Evolutionary conservation across 2,888 invertebrate species (phyloP).

Genomic region (Andricus curvator): DNA sequence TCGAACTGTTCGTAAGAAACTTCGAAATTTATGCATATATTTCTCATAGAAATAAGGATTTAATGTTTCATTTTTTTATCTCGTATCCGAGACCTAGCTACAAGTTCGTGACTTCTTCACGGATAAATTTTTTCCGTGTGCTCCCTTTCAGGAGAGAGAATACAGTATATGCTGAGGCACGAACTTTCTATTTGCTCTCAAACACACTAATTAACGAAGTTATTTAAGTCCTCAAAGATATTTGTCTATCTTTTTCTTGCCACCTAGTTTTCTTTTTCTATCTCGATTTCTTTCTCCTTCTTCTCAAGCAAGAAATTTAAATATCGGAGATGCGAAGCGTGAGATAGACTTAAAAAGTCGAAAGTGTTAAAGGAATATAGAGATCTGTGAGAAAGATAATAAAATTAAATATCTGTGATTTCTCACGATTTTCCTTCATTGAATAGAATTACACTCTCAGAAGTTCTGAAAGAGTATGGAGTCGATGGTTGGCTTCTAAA

Average conservation of each 20-base stretch:
- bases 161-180: not conserved
- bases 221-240: not conserved
- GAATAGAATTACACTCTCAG: no score
- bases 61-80: no score
- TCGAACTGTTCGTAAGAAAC: no score
- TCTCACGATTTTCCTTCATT: not conserved
- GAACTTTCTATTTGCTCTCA: not conserved
- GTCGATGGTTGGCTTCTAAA: no score
- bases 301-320: not conserved
- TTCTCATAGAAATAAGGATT: no score
- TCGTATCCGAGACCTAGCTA: no score
- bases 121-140: no score
- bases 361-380: not conserved
- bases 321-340: not conserved
- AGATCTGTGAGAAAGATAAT: not conserved
- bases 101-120: no score
- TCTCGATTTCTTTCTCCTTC: not conserved
- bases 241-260: not conserved
- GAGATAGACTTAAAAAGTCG: not conserved
- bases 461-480: no score
- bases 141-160: not conserved
- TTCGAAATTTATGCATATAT: no score
- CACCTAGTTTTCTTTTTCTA: not conserved
- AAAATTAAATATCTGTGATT: not conserved
- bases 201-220: not conserved